These are phyloP conservation scores for Lamellibrachia columna DNA, from an alignment of 2,888 invertebrate genomes.

Conservation along the genomic window DNA sequence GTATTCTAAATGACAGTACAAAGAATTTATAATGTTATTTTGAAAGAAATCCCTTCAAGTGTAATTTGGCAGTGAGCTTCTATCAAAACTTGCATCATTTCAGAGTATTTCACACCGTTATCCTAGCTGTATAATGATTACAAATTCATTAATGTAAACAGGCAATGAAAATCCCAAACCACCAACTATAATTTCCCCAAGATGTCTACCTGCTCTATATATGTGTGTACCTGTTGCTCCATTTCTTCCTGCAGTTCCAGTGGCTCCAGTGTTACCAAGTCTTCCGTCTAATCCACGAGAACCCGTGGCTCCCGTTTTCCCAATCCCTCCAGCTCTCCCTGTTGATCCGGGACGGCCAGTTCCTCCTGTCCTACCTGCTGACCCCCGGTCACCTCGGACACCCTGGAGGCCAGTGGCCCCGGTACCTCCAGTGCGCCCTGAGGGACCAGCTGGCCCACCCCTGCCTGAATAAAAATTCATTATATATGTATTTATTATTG, in stretches of 20 bases:
- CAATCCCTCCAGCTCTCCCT: background rate
- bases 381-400: background rate
- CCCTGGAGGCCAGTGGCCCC: background rate
- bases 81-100: too few species aligned
- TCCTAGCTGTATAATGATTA: too few species aligned
- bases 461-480: background rate
- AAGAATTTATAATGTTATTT: too few species aligned
- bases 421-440: background rate
- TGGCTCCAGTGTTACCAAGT: slow-evolving; percentile 19
- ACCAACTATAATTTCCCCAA: too few species aligned
- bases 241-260: slow-evolving; percentile 1
- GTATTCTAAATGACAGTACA: too few species aligned
- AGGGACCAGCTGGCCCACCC: background rate
- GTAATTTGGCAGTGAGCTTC: too few species aligned
- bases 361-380: background rate
- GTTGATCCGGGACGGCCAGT: background rate
- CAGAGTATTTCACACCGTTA: too few species aligned
- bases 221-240: slow-evolving; percentile 20
- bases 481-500: background rate
- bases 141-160: too few species aligned
- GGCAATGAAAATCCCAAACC: too few species aligned
- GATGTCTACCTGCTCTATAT: background rate
- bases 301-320: slow-evolving; percentile 21
- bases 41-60: too few species aligned
- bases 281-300: background rate